Evolutionary conservation across 2,113 vertebrate species (phyloP).

Genomic region (human (Homo sapiens)): GRCh38 chr12:64744001-64744500

Average conservation of each 20-base stretch:
- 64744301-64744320: background rate
- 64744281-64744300: background rate
- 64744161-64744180: background rate
- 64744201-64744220: background rate
- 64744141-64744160: background rate
- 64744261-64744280: background rate
- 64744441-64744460: background rate
- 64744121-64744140: background rate
- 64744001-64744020: background rate
- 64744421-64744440: background rate
- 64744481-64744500: background rate
- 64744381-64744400: background rate
- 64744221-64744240: background rate
- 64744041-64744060: background rate
- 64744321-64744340: background rate
- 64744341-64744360: background rate
- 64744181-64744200: background rate
- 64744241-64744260: background rate
- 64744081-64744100: background rate
- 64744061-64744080: background rate
- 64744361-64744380: background rate
- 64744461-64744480: background rate
- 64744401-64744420: background rate
- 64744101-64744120: background rate
- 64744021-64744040: too few species aligned